phyloP scores from a whole-genome alignment of 2,888 invertebrate species.

The Acleris sparsana region DNA sequence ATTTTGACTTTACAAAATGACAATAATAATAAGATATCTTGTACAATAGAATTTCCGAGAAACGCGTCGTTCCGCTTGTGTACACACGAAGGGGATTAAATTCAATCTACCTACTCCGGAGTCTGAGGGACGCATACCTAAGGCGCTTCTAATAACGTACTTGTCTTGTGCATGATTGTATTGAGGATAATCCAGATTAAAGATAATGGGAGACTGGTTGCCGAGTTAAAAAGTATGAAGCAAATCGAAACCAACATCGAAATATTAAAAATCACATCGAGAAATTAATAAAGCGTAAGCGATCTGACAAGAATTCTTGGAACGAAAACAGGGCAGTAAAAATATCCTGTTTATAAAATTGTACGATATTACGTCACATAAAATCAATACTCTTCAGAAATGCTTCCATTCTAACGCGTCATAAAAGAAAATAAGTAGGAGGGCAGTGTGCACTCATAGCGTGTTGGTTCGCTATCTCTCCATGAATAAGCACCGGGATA shows the following conservation, averaged over 20 bases:
- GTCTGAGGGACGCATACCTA: conserved; percentile 49
- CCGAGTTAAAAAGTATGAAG: conserved; percentile 30
- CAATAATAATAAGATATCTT: conserved; percentile 21
- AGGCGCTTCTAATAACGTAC: conserved; percentile 57
- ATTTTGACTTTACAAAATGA: conserved; percentile 18
- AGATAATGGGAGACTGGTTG: conserved; percentile 49
- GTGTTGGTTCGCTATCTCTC: conserved; percentile 4
- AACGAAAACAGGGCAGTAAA: background rate
- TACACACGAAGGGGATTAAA: conserved; percentile 37
- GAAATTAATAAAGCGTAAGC: background rate
- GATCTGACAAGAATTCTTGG: too few relatives aligned
- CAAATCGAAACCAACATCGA: background rate
- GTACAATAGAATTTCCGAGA: conserved; percentile 23
- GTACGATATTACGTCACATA: too few relatives aligned
- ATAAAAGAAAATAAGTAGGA: background rate
- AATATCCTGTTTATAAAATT: too few relatives aligned
- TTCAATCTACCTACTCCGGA: conserved; percentile 39
- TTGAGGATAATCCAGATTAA: conserved; percentile 69
- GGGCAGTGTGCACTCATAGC: background rate
- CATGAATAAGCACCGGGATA: conserved; percentile 11
- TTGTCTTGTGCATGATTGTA: conserved; percentile 61
- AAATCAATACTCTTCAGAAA: too few relatives aligned
- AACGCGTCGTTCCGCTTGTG: conserved; percentile 30
- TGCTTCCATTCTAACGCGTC: background rate
- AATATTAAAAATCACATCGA: background rate